phyloP scores from a whole-genome alignment of 2,888 invertebrate species.

The Ochropacha duplaris region DNA sequence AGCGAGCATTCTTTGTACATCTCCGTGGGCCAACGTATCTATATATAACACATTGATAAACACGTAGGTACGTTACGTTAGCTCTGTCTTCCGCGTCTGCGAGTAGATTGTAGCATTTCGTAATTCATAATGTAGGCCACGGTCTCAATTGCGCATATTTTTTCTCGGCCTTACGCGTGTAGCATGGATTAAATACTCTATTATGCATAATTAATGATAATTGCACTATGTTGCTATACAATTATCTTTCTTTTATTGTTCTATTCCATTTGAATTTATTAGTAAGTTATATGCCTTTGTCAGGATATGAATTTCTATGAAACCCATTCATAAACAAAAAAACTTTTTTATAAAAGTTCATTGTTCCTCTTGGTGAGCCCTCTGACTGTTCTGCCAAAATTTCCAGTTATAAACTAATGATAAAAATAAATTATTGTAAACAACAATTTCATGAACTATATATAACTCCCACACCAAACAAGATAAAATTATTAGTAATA shows the following conservation, averaged over 20 bases:
- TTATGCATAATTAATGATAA: constrained; percentile 27
- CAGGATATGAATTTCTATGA: neutral
- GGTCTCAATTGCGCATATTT: constrained; percentile 75
- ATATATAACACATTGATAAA: constrained; percentile 75
- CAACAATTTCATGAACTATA: neutral
- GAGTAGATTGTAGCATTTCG: constrained; percentile 71
- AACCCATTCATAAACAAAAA: neutral
- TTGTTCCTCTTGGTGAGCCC: constrained; percentile 3
- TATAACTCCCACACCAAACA: neutral
- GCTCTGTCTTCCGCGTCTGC: constrained; percentile 68
- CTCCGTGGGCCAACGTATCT: constrained; percentile 64
- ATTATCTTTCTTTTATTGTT: constrained; percentile 4
- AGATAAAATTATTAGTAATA: too few relatives aligned
- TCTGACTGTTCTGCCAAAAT: constrained; percentile 2
- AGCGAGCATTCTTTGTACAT: constrained; percentile 68
- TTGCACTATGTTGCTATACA: constrained; percentile 11
- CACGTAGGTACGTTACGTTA: constrained; percentile 60
- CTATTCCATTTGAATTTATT: neutral
- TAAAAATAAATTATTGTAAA: neutral
- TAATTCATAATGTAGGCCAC: constrained; percentile 78
- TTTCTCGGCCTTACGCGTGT: constrained; percentile 48
- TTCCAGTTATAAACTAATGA: neutral
- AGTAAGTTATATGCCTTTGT: neutral
- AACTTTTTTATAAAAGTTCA: neutral
- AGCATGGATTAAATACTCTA: constrained; percentile 25